Conservation (phyloP, 2,113 vertebrate species). For the Apodemus sylvaticus region DNA sequence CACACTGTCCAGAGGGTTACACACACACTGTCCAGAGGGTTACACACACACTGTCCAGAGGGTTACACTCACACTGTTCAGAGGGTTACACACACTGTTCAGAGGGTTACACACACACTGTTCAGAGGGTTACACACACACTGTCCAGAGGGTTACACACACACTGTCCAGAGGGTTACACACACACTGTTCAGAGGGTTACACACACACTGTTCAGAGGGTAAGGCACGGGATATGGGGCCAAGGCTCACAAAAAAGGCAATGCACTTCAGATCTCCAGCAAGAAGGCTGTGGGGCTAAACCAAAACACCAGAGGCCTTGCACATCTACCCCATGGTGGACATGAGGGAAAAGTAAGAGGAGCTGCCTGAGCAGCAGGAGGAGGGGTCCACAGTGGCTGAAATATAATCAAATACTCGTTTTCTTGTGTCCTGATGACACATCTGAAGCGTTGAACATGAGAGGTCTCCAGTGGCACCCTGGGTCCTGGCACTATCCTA, state of each 20-base stretch:
- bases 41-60: background rate
- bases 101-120: background rate
- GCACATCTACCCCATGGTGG: background rate
- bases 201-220: background rate
- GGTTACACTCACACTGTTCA: background rate
- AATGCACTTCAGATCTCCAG: background rate
- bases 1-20: background rate
- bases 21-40: background rate
- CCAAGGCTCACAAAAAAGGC: background rate
- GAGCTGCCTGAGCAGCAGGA: rapidly evolving
- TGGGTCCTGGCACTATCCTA: background rate
- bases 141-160: background rate
- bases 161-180: background rate
- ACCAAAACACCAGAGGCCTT: background rate
- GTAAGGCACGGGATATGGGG: background rate
- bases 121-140: background rate
- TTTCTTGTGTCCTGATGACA: background rate
- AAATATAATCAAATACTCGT: no score
- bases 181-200: background rate
- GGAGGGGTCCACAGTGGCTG: background rate
- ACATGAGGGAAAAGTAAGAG: background rate
- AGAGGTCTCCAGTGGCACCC: no score
- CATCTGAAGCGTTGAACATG: background rate
- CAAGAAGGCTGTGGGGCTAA: background rate
- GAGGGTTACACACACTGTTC: background rate